phyloP scores from a whole-genome alignment of 1,140 invertebrate genomes.

The Zaprionus davidi region DNA sequence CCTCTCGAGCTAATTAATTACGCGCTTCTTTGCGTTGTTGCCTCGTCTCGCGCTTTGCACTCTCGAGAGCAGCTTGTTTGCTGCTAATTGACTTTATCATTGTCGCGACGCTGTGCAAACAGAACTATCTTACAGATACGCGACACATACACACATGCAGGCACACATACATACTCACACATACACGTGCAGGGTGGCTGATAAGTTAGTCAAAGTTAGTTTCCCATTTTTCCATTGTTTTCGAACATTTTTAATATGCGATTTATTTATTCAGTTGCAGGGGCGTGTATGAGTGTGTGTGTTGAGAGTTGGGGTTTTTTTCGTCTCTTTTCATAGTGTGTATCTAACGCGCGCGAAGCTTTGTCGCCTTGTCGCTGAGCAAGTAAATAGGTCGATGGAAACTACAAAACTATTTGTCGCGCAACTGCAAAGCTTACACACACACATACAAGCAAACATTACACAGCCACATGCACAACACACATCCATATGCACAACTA shows the following conservation, averaged over 20 bases:
- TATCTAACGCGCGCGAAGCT: constrained; percentile 20
- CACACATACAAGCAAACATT: background rate
- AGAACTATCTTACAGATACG: constrained; percentile 65
- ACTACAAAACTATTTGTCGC: constrained; percentile 54
- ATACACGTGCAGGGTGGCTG: constrained; percentile 3
- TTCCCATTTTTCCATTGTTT: constrained; percentile 8
- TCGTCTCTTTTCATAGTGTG: constrained; percentile 12
- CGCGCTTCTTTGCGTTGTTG: constrained; percentile 37
- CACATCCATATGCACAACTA: background rate
- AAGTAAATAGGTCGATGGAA: constrained; percentile 50
- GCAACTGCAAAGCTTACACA: constrained; percentile 36
- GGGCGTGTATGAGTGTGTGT: constrained; percentile 14
- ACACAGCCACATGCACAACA: background rate
- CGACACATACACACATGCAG: background rate
- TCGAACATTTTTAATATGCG: constrained; percentile 12
- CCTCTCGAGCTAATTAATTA: constrained; percentile 69
- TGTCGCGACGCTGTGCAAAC: constrained; percentile 69
- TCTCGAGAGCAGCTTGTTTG: constrained; percentile 57
- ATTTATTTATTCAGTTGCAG: constrained; percentile 1
- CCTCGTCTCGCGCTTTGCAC: constrained; percentile 48
- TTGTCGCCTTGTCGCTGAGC: constrained; percentile 15
- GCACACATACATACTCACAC: background rate
- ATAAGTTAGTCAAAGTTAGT: constrained; percentile 17
- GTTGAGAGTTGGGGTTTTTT: background rate
- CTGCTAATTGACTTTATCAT: constrained; percentile 76